Percentiles rank a stretch among this genome's conserved stretches.
These are phyloP conservation scores for Cotesia congregata DNA, from an alignment of 2,888 invertebrate genomes.

Conservation along the genomic window DNA sequence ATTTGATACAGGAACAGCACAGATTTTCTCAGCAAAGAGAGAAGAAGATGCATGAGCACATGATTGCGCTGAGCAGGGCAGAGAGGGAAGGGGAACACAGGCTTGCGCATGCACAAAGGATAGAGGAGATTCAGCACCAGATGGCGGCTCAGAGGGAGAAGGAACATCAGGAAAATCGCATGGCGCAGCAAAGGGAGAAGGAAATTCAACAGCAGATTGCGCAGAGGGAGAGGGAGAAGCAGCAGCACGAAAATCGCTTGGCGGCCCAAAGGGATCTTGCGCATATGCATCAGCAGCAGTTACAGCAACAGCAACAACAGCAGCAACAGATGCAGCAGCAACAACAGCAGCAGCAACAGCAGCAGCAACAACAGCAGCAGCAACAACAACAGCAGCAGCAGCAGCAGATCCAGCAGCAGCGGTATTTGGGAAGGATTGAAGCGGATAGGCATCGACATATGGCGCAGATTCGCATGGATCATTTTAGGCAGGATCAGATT, in stretches of 20 bases:
- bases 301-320: slow-evolving; percentile 69
- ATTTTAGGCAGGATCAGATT: slow-evolving; percentile 57
- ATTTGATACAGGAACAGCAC: slow-evolving; percentile 63
- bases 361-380: slow-evolving; percentile 67
- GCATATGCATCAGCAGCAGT: slow-evolving; percentile 61
- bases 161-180: slow-evolving; percentile 64
- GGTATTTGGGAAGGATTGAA: slow-evolving; percentile 68
- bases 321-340: slow-evolving; percentile 70
- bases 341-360: slow-evolving; percentile 69
- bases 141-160: slow-evolving; percentile 61
- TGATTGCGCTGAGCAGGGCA: slow-evolving; percentile 62
- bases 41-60: slow-evolving; percentile 62
- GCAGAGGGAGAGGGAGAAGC: slow-evolving; percentile 60
- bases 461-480: slow-evolving; percentile 65
- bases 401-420: slow-evolving; percentile 70
- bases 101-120: slow-evolving; percentile 54
- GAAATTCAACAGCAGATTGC: slow-evolving; percentile 53
- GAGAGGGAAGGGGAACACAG: slow-evolving; percentile 60
- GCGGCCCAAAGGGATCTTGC: slow-evolving; percentile 43
- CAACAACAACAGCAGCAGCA: slow-evolving; percentile 68
- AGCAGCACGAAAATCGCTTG: slow-evolving; percentile 53
- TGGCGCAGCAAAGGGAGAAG: slow-evolving; percentile 55
- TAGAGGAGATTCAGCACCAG: slow-evolving; percentile 60
- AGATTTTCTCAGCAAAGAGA: slow-evolving; percentile 59
- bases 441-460: slow-evolving; percentile 64